Base-by-base conservation (phyloP, 2,888 invertebrate species). In the Heliconius erato region DNA sequence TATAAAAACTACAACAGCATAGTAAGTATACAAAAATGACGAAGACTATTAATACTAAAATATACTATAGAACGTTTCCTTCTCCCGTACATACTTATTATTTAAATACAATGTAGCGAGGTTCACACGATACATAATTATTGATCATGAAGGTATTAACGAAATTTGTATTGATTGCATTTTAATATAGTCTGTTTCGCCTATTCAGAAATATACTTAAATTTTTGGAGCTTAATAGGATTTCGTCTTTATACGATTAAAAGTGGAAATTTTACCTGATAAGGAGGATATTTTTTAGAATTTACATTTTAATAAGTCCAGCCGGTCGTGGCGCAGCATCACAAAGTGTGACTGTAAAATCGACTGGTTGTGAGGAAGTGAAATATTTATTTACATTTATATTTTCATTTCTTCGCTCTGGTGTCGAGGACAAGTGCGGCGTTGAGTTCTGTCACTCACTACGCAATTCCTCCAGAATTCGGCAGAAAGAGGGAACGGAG, bases 21-120 rank as follows among this genome's bases (percentile, higher is more conserved):
- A 65, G 65, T 26, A 26, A 1, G 9, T 26, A 11, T 65, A 12
- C n/a, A 67, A 67, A 26, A 67, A 19, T 19, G 6, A 49, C 23
- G 12, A 32, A 12, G 78, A 23, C 69, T 63, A 35, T 54, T 16
- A 44, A 71, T n/a, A 28, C 65, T 26, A 59, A 72, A n/a, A 7
- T 67, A 19, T 23, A 63, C 54, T 26, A 65, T 63, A 32, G 72
- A 49, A 80, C 19, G 78, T 77, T 69, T 80, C 74, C 82, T 84
- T 82, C 78, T 68, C 68, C 19, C 65, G 49, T 44, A 68, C 44
- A 49, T 59, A 32, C 28, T 63, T 19, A 74, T 23, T 74, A 83
- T 83, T 84, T 77, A 65, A 81, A 85, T 85, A 83, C 83, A 85
- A 83, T 82, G 80, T 83, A 67, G 7, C 68, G 32, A 76, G 79